Evolutionary conservation across 2,797 vertebrate genomes (phyloP).

Genomic region (Enteromius treurensis): DNA sequence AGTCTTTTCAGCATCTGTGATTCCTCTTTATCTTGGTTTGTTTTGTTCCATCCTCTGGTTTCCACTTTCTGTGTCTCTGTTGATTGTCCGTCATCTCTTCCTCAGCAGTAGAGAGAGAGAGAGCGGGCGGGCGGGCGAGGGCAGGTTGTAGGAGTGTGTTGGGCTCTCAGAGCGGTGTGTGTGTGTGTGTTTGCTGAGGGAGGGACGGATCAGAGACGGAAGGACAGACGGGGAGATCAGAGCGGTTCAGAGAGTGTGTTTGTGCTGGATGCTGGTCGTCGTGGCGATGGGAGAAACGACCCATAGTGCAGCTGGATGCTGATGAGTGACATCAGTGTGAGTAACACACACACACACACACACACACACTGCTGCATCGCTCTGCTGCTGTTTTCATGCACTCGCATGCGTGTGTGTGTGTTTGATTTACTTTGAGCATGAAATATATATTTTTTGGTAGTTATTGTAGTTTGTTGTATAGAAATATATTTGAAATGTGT

Average conservation of each 20-base stretch:
- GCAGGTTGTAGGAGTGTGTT: constrained; percentile 20
- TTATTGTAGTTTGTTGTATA: background rate
- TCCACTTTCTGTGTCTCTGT: background rate
- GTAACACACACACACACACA: constrained; percentile 47
- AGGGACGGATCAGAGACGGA: constrained; percentile 23
- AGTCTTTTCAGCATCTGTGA: background rate
- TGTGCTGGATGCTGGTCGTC: constrained; percentile 24
- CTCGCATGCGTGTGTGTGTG: background rate
- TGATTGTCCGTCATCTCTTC: constrained; percentile 33
- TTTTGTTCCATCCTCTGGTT: constrained; percentile 5
- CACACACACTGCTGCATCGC: constrained; percentile 8
- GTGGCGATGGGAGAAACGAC: constrained; percentile 48
- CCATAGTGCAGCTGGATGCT: constrained; percentile 53
- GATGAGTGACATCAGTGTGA: constrained; percentile 55
- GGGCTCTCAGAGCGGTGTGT: constrained; percentile 5
- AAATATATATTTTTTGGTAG: background rate
- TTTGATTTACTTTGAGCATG: background rate
- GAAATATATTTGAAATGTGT: background rate
- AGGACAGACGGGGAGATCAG: constrained; percentile 5
- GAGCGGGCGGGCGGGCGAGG: constrained; percentile 2
- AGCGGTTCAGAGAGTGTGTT: constrained; percentile 21
- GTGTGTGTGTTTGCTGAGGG: constrained; percentile 31
- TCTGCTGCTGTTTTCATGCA: background rate
- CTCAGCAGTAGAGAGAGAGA: background rate
- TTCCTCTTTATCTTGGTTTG: background rate